A percentile compares a stretch with the other conserved stretches of the same genome.
Evolutionary conservation across 2,797 vertebrate species (phyloP).

Genomic region (Sebastes nivosus): DNA sequence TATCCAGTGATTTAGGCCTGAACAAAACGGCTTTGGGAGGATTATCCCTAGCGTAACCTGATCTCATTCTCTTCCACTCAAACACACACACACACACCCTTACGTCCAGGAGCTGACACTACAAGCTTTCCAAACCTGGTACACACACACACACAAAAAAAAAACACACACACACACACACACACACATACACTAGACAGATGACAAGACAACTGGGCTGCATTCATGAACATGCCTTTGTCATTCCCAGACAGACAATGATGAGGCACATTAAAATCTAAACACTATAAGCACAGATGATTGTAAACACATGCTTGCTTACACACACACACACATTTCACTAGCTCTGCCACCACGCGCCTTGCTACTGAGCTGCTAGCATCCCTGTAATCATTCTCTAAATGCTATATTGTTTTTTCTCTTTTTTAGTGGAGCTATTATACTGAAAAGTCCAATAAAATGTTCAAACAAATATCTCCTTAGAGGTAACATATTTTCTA

Average conservation of each 20-base stretch:
- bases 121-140: constrained; percentile 33
- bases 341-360: not conserved
- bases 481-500: not conserved
- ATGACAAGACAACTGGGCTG: constrained; percentile 62
- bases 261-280: constrained; percentile 37
- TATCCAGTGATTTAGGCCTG: constrained; percentile 81
- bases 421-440: not conserved
- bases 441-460: not conserved
- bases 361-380: not conserved
- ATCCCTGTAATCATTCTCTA: constrained; percentile 17
- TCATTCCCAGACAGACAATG: constrained; percentile 65
- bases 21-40: constrained; percentile 83
- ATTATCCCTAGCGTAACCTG: constrained; percentile 81
- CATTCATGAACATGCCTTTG: constrained; percentile 50
- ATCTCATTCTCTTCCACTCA: constrained; percentile 80
- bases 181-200: constrained; percentile 5
- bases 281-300: not conserved
- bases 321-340: not conserved
- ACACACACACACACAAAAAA: not conserved
- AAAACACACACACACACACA: too few species aligned
- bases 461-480: not conserved
- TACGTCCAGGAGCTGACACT: constrained; percentile 44
- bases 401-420: not conserved
- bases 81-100: constrained; percentile 11
- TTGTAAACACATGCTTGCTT: constrained; percentile 8